A percentile compares a stretch with the other conserved stretches of the same genome.
These are phyloP conservation scores for Crenuchus spilurus DNA, from an alignment of 2,797 vertebrate genomes.

Conservation along the genomic window DNA sequence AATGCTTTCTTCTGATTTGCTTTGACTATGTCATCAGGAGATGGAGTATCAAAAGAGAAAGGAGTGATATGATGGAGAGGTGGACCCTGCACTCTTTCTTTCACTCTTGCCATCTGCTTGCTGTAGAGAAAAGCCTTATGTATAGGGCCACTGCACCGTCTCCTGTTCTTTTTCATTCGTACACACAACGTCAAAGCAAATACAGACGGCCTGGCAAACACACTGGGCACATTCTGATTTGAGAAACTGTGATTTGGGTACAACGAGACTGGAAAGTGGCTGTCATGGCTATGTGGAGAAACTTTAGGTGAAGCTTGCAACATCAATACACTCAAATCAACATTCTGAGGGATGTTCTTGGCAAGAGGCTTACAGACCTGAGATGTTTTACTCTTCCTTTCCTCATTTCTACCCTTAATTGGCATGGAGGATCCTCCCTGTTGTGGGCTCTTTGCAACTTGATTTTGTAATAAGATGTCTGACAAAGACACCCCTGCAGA, in stretches of 20 bases:
- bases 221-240: slow-evolving; percentile 53
- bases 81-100: slow-evolving; percentile 69
- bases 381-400: slow-evolving; percentile 20
- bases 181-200: slow-evolving; percentile 89
- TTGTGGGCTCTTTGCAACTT: slow-evolving; percentile 68
- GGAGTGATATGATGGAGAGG: slow-evolving; percentile 76
- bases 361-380: slow-evolving; percentile 61
- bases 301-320: slow-evolving; percentile 54
- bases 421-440: slow-evolving; percentile 60
- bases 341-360: slow-evolving; percentile 65
- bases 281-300: slow-evolving; percentile 57
- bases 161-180: slow-evolving; percentile 67
- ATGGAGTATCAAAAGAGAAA: slow-evolving; percentile 91
- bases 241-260: not conserved
- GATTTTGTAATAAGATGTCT: slow-evolving; percentile 73
- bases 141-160: slow-evolving; percentile 52
- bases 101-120: slow-evolving; percentile 76
- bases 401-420: not conserved
- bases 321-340: slow-evolving; percentile 86
- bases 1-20: slow-evolving; percentile 91
- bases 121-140: slow-evolving; percentile 77
- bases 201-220: slow-evolving; percentile 87
- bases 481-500: slow-evolving; percentile 78
- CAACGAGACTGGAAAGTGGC: slow-evolving; percentile 29
- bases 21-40: slow-evolving; percentile 93